Evolutionary conservation across 2,113 vertebrate species (phyloP).

Genomic region (Nesogale talazaci): DNA sequence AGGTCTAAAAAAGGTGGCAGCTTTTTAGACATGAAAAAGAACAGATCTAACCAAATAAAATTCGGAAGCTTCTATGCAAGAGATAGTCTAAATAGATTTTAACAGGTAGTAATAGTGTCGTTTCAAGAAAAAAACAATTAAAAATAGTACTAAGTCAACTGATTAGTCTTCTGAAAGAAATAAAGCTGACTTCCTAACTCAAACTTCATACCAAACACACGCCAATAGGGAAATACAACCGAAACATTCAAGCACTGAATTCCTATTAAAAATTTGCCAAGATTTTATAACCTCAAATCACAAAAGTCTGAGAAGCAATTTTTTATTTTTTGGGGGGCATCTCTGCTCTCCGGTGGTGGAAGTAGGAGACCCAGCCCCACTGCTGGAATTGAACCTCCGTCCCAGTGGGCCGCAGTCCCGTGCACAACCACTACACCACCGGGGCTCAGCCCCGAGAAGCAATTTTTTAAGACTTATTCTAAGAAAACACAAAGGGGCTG

Average conservation of each 20-base stretch:
- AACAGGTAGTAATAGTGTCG: neutral
- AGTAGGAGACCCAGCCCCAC: too few relatives aligned
- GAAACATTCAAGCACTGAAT: neutral
- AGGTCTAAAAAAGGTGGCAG: neutral
- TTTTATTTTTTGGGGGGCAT: too few relatives aligned
- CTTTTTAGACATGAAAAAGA: neutral
- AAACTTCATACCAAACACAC: slow-evolving; percentile 35
- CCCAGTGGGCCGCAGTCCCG: too few relatives aligned
- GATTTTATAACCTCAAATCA: slow-evolving; percentile 31
- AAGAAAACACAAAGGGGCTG: neutral
- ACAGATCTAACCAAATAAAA: slow-evolving; percentile 7
- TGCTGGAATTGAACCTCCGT: too few relatives aligned
- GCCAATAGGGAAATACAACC: slow-evolving; percentile 20
- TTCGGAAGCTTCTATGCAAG: slow-evolving; percentile 1
- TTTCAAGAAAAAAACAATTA: neutral
- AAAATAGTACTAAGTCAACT: neutral
- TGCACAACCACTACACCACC: too few relatives aligned
- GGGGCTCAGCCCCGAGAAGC: slow-evolving; percentile 10
- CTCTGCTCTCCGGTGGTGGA: too few relatives aligned
- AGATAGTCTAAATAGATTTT: neutral
- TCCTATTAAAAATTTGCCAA: neutral
- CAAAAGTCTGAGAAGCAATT: neutral
- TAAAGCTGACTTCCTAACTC: slow-evolving; percentile 24
- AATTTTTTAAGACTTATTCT: neutral
- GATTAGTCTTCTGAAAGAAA: neutral